Evolutionary conservation across 2,888 invertebrate species (phyloP).

Genomic region (Habroteleia sp.): DNA sequence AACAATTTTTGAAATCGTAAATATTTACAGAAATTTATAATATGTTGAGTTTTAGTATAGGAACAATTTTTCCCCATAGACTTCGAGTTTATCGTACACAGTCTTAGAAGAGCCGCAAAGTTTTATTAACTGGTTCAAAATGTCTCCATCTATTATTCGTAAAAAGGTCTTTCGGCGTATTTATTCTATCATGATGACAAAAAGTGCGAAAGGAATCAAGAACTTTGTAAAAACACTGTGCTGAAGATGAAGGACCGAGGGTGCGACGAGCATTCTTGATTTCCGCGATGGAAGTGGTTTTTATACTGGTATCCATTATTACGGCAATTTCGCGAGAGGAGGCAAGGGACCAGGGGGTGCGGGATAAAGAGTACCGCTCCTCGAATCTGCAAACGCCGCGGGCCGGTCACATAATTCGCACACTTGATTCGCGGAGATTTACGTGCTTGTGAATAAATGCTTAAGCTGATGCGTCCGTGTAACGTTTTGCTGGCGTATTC

Average conservation of each 20-base stretch:
- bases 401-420: conserved; percentile 58
- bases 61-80: too few relatives aligned
- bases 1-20: too few relatives aligned
- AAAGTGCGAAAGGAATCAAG: background rate
- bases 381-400: conserved; percentile 54
- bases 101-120: too few relatives aligned
- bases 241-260: conserved; percentile 30
- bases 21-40: too few relatives aligned
- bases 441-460: conserved; percentile 45
- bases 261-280: conserved; percentile 67
- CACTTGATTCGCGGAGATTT: conserved; percentile 46
- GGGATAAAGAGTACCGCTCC: conserved; percentile 50
- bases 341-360: conserved; percentile 12
- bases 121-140: conserved; percentile 15
- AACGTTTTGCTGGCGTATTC: conserved; percentile 22
- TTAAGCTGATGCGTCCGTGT: conserved; percentile 18
- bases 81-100: too few relatives aligned
- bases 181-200: conserved; percentile 12
- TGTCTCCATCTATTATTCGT: conserved; percentile 8
- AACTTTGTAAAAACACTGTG: background rate
- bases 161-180: conserved; percentile 20
- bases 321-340: conserved; percentile 71
- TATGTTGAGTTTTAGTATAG: too few relatives aligned
- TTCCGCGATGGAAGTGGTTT: conserved; percentile 73
- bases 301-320: conserved; percentile 71